A percentile compares a stretch with the other conserved stretches of the same genome.
Evolutionary conservation across 2,797 vertebrate species (phyloP).

Genomic region (Monodelphis domestica): DNA sequence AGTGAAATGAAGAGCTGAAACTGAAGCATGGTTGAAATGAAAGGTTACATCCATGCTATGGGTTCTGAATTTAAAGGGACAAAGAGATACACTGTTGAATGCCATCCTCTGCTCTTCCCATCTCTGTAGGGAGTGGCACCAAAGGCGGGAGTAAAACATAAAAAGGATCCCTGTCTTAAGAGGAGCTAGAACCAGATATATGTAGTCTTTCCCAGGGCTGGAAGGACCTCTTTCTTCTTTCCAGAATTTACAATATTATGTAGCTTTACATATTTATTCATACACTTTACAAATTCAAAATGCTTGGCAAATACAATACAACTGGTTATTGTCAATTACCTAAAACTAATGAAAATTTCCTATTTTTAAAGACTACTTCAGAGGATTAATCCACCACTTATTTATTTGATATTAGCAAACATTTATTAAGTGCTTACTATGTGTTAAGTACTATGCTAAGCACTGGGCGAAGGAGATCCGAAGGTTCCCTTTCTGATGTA

Average conservation of each 20-base stretch:
- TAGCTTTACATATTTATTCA: no score
- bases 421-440: not conserved
- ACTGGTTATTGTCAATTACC: not conserved
- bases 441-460: not conserved
- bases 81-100: not conserved
- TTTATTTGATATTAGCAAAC: not conserved
- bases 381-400: not conserved
- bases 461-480: not conserved
- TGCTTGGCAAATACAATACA: not conserved
- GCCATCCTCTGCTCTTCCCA: slow-evolving; percentile 47
- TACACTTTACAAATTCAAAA: not conserved
- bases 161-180: slow-evolving; percentile 73
- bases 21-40: not conserved
- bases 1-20: slow-evolving; percentile 42
- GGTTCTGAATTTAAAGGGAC: not conserved
- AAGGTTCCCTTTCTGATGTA: not conserved
- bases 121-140: slow-evolving; percentile 73
- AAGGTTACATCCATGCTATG: not conserved
- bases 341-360: not conserved
- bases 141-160: slow-evolving; percentile 72
- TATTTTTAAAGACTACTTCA: not conserved
- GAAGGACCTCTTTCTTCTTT: not conserved
- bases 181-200: slow-evolving; percentile 71
- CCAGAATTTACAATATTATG: not conserved
- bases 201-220: slow-evolving; percentile 61